Base-by-base conservation (phyloP, 2,113 vertebrate genomes). In the Oncorhynchus tshawytscha region DNA sequence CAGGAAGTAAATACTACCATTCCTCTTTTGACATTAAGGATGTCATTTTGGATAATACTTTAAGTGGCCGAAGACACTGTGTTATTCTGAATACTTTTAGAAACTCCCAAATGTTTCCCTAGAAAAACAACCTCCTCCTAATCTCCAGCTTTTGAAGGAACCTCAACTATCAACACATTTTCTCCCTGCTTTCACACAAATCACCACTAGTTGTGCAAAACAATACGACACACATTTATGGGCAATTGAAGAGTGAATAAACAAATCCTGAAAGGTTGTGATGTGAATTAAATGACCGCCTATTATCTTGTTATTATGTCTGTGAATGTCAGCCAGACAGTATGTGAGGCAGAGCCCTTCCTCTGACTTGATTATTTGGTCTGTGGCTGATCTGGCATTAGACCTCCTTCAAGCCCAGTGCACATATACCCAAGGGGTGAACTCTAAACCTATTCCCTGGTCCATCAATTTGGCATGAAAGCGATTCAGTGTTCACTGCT, bases 381-480 rank as follows among this genome's bases (percentile, higher is more conserved):
- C n/a, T 22, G 59, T 62, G 18, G 51, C 59, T n/a, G 59, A 22
- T 62, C 59, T 2, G 6, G 59, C 59, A 62, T 62, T 62, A 62
- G n/a, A 22, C n/a, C 64, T 25, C 22, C 24, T 27, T 27, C 64
- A 27, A 27, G 22, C 64, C 24, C 64, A 66, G 8, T 66, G 11
- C 22, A 24, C 24, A 29, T 16, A 29, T 29, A n/a, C 25, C 64
- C 64, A 66, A 27, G 4, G 64, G 25, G 24, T 24, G 64, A 66
- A 66, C 22, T 12, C 64, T 29, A 66, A 27, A 13, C 24, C 64
- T 16, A 9, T 27, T 11, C 64, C 25, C 64, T 15, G 86, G 81
- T 72, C 88, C 86, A 88, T 85, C 86, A 87, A 74, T 87, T 86
- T 90, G 86, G 90, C 86, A 89, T 79, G 78, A 90, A 92, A 84